Conservation (phyloP, 2,888 invertebrate species). For the Cyclophora albipunctata region DNA sequence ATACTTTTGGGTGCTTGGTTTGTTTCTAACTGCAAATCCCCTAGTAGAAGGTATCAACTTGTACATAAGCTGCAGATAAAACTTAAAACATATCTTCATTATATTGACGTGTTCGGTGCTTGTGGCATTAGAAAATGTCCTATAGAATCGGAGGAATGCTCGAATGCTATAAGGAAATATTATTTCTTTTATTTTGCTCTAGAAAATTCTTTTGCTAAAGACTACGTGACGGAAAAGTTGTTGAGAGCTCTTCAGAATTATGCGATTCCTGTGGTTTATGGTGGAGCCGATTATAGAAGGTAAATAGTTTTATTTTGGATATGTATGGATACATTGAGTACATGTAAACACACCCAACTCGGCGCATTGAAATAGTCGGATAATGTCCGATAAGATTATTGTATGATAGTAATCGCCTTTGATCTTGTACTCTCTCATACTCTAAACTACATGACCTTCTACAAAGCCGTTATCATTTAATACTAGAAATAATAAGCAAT, state of each 20-base stretch:
- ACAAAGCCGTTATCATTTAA: background rate
- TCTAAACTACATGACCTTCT: no score
- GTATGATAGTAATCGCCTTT: background rate
- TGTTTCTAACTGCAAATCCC: conserved; percentile 40
- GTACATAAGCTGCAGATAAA: conserved; percentile 17
- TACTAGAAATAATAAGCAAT: background rate
- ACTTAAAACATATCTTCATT: no score
- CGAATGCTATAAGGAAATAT: conserved; percentile 25
- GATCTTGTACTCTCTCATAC: no score
- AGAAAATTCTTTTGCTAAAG: conserved; percentile 33
- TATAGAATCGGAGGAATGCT: conserved; percentile 25
- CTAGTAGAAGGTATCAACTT: conserved; percentile 27
- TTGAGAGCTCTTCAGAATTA: conserved; percentile 37
- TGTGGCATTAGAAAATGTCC: conserved; percentile 36
- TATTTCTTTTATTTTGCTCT: conserved; percentile 12
- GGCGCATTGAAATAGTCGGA: no score
- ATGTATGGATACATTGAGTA: no score
- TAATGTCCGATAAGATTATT: no score
- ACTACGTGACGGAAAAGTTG: conserved; percentile 56
- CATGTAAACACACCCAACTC: no score
- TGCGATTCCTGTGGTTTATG: conserved; percentile 48
- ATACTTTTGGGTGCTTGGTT: conserved; percentile 32
- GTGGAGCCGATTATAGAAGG: conserved; percentile 54
- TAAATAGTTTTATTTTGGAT: conserved; percentile 9
- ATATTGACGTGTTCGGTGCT: conserved; percentile 37